Conservation (phyloP, 2,888 invertebrate species). For the Coleophora deauratella region DNA sequence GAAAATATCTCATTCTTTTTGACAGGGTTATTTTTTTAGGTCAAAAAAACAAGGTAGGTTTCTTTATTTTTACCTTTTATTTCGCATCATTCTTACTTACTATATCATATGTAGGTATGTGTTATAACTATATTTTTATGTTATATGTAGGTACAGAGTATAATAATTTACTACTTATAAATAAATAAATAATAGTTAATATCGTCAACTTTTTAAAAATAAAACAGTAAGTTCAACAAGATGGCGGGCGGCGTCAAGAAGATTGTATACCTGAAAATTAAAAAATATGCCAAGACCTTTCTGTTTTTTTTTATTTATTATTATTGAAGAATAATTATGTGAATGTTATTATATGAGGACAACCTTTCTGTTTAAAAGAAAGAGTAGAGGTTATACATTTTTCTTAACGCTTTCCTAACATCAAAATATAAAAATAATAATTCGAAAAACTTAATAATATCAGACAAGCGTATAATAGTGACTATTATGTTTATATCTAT, state of each 20-base stretch:
- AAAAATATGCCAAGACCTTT: not conserved
- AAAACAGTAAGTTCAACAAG: slow-evolving; percentile 12
- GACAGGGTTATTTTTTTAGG: no score
- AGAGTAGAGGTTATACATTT: no score
- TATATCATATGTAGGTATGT: slow-evolving; percentile 51
- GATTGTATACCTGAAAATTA: not conserved
- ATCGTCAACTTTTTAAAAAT: slow-evolving; percentile 7
- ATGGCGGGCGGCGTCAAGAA: not conserved
- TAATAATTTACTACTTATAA: slow-evolving; percentile 31
- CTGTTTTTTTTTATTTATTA: not conserved
- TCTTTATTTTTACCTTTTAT: slow-evolving; percentile 38
- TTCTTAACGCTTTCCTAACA: no score
- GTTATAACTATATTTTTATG: slow-evolving; percentile 34
- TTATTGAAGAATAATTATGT: not conserved
- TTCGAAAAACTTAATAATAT: no score
- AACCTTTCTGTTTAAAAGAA: not conserved
- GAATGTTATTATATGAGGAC: not conserved
- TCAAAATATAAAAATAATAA: no score
- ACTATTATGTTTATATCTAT: no score
- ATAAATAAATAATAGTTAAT: slow-evolving; percentile 23
- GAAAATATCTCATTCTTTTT: no score
- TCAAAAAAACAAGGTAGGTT: slow-evolving; percentile 41
- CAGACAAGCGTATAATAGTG: no score
- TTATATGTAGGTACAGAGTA: slow-evolving; percentile 60
- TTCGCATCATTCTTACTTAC: slow-evolving; percentile 45